Evolutionary conservation across 2,113 vertebrate genomes (phyloP), one percentile per base, ranked within the genome.

Genomic region (Prochilodus magdalenae): DNA sequence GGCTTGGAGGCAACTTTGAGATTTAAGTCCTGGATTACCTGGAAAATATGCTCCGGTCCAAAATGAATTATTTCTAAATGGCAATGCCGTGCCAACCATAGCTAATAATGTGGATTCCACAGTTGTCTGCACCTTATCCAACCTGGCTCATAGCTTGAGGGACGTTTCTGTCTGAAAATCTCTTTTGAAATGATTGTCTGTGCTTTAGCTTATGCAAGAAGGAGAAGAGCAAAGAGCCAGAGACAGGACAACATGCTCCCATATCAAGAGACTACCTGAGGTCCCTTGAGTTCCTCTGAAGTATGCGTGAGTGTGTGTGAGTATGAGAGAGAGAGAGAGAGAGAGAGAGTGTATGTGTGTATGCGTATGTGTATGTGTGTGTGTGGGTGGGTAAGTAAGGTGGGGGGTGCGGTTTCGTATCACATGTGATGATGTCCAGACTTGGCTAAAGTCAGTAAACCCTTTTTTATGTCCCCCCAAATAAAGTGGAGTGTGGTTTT

Each of bases 241-340:
- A 80, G 83, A 79, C 80, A 8, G 24, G 65, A 73, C 57, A 79
- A 30, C 87, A 88, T 60, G 75, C 83, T 80, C 87, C 85, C 72
- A 78, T 63, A 73, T 75, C 84, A 85, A 90, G 87, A 69, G 72
- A 36, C 49, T 44, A 74, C 67, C 63, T 47, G 66, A 66, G 27
- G 65, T 72, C 69, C 69, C 77, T 13, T 0, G 59, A 66, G 79
- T 73, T 77, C 22, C 16, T 60, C 57, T 59, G 60, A 29, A 53
- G n/a, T n/a, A 15, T 75, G 27, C 69, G 60, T 22, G 51, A 70
- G 29, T 5, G 75, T 63, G 65, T 33, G 51, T 22, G 27, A 8
- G 30, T 20, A 63, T 84, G 77, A n/a, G n/a, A n/a, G n/a, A n/a
- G n/a, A n/a, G n/a, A n/a, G n/a, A n/a, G n/a, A n/a, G n/a, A n/a